phyloP scores from a whole-genome alignment of 2,797 vertebrate species.

The Leucoraja ocellata region DNA sequence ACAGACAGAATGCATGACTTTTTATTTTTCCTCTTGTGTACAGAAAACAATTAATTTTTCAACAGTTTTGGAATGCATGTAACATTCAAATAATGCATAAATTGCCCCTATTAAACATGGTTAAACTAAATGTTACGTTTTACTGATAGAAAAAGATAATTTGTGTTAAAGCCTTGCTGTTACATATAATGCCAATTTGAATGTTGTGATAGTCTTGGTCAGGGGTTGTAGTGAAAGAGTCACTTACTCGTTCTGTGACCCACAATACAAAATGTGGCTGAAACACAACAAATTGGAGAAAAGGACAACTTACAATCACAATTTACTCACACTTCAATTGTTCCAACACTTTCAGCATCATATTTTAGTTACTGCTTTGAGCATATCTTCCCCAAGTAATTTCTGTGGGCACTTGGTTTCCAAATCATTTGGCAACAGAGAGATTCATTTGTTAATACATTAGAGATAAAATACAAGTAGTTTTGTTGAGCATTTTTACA shows the following conservation, averaged over 20 bases:
- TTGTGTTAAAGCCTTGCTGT: constrained; percentile 63
- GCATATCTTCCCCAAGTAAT: constrained; percentile 44
- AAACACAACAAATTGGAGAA: background rate
- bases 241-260: background rate
- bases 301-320: constrained; percentile 12
- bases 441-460: constrained; percentile 46
- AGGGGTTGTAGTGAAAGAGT: background rate
- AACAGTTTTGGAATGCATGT: constrained; percentile 55
- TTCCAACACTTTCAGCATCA: constrained; percentile 46
- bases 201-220: background rate
- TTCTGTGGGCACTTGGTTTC: constrained; percentile 74
- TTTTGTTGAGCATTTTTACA: constrained; percentile 32
- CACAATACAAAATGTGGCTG: background rate
- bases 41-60: constrained; percentile 45
- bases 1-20: constrained; percentile 47
- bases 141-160: constrained; percentile 44
- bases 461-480: constrained; percentile 38
- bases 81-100: constrained; percentile 33
- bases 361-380: no score
- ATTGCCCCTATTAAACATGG: background rate
- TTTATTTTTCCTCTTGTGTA: constrained; percentile 48
- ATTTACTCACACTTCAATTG: constrained; percentile 3
- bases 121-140: background rate
- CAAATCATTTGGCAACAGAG: constrained; percentile 66
- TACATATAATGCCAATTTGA: constrained; percentile 55